Base-by-base conservation (phyloP, 2,888 invertebrate genomes). In the Eupithecia abbreviata region DNA sequence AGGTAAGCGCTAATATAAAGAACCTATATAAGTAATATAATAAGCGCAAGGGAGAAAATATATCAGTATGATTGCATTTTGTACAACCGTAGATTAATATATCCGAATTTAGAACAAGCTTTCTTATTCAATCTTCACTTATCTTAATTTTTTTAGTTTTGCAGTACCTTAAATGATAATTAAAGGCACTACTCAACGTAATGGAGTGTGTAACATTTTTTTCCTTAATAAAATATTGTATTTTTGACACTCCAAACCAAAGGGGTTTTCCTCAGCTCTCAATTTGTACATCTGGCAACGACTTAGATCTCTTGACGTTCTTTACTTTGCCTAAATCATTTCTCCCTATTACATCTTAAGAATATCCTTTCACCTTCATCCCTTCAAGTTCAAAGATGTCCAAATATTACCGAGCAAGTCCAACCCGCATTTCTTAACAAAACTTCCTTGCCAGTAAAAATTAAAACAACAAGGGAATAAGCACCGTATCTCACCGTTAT, bases 1-100 rank as follows among this genome's bases (percentile, higher is more conserved):
- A 84, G 93, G 94, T 93, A 79, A 90, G 90, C 83, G 30, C 68
- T 45, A 47, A 2, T 2, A 68, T 68, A 43, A 15, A 18, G 3
- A 43, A 5, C 10, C 41, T 65, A 0, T 65, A 0, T 7, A 7
- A 45, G 6, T 62, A 30, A 10, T 30, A 2, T 65, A 18, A 12
- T 3, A 62, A 12, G 30, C 12, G 30, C 9, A 58, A 58, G 9
- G 58, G n/a, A 4, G 58, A 58, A 58, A 58, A 18, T n/a, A 18
- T 18, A 4, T 18, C 3, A 58, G 58, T 18, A 58, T 18, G 18
- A 58, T 10, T 18, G 1, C n/a, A 58, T n/a, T 5, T 55, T n/a
- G 55, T 58, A 58, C 58, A 58, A 18, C 58, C 10, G 9, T 4
- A 58, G 18, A 18, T 58, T 18, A 58, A 9, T 58, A 3, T 58